Evolutionary conservation across 2,113 vertebrate species (phyloP), one percentile per base, ranked within the genome.

Genomic region (Amphiprion percula): DNA sequence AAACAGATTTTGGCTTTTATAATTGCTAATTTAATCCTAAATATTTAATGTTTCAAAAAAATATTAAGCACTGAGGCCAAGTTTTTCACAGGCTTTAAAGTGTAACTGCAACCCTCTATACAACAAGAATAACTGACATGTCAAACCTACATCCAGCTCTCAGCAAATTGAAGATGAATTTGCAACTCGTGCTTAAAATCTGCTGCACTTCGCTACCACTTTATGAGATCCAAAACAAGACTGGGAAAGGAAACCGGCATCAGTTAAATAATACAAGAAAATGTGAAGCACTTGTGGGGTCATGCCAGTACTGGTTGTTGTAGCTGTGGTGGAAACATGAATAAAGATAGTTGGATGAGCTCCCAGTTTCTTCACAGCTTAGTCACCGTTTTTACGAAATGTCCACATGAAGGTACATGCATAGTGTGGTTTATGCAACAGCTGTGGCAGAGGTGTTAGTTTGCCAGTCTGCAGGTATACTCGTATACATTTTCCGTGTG

Each of bases 401-500:
- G 59, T 86, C 80, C 77, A 84, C 88, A 91, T 87, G 80, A 90
- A 87, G 80, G 65, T 77, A 88, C 86, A 87, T 82, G 82, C 61
- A 84, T 53, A 14, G 30, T 17, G 63, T 67, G 30, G 16, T 58
- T 88, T 75, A 72, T 65, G 55, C n/a, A 83, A 68, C 70, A 66
- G 24, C 54, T 58, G 14, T 56, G 39, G 62, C 50, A 60, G n/a
- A 33, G 50, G 47, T 67, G 67, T n/a, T 61, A 23, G 47, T 14
- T 19, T 55, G 16, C 7, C 56, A n/a, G 41, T 14, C 19, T 55
- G 16, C 10, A 58, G 66, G 14, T 58, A 12, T 53, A 59, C 21
- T 15, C 65, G 10, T n/a, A 30, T 52, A 39, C 59, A 44, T 65
- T 50, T 16, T 7, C 37, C 28, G 28, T 73, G 16, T 52, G 47